Base-by-base conservation (phyloP, 2,797 vertebrate genomes). In the Scyliorhinus canicula region DNA sequence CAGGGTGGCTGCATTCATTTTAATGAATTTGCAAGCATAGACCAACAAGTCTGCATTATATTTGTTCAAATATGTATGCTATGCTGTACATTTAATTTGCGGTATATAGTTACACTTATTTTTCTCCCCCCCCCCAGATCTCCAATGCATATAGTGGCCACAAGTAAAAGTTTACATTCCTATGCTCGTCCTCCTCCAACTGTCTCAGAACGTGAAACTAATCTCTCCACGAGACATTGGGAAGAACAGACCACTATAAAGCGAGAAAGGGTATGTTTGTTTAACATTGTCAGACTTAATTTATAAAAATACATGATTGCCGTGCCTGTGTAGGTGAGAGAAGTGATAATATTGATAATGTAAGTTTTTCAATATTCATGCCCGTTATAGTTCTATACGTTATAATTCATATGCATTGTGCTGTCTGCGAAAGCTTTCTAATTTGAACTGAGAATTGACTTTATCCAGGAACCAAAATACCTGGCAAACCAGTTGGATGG, bases 141-240 rank as follows among this genome's bases (percentile, higher is more conserved):
- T 97, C 99, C 99, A 96, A 98, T 99, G 96, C 99, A 99, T 97
- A 99, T 99, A 97, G 98, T 99, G 97, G 98, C 99, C 96, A 99
- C 97, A 97, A 99, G 99, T 97, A 99, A 99, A 97, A 99, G 99
- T 99, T 99, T 99, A 99, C 99, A 99, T 99, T 99, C 99, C 98
- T 99, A 99, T 91, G 99, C 99, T 95, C 98, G 99, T 95, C 99
- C 99, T 95, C 99, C 99, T n/a, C 98, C 99, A 96, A 98, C 98
- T 95, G 97, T 97, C 96, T 97, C 97, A 24, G 97, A 98, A 96
- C 98, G 97, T 0, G 98, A 98, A 95, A 97, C 98, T 86, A 97
- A 96, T 96, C 98, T 98, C 95, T 97, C 98, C 96, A 98, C 98
- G 97, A 98, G 97, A 96, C 98, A 98, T 96, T 98, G 98, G 97